Conservation (phyloP, 2,888 invertebrate species). For the Trimorus sp. region DNA sequence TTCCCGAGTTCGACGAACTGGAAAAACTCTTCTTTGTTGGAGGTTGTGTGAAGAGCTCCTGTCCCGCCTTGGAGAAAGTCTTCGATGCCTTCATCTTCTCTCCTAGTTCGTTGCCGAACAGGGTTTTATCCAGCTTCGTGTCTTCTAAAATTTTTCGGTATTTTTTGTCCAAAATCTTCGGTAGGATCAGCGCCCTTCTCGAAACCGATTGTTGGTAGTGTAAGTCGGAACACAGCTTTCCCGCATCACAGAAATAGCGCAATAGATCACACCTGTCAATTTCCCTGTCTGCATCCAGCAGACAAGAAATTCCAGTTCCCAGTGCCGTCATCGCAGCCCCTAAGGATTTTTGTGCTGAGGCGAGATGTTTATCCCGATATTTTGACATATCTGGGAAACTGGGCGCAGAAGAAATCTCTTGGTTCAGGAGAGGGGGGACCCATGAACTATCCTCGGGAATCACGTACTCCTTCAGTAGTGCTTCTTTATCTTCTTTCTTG, state of each 20-base stretch:
- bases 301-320: slow-evolving; percentile 1
- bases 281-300: neutral
- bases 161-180: slow-evolving; percentile 29
- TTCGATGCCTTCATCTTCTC: slow-evolving; percentile 35
- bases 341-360: slow-evolving; percentile 15
- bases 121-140: slow-evolving; percentile 16
- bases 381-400: slow-evolving; percentile 32
- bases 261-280: neutral
- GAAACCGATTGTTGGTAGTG: slow-evolving; percentile 26
- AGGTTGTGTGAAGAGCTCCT: slow-evolving; percentile 3
- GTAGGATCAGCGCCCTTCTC: slow-evolving; percentile 31
- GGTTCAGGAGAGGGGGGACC: slow-evolving; percentile 32
- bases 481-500: slow-evolving; percentile 22
- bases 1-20: slow-evolving; percentile 13
- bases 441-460: neutral
- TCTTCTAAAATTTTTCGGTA: slow-evolving; percentile 30
- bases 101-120: slow-evolving; percentile 35
- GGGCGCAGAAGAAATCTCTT: slow-evolving; percentile 14
- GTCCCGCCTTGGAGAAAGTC: slow-evolving; percentile 28
- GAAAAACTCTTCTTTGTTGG: neutral
- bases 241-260: slow-evolving; percentile 9
- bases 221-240: slow-evolving; percentile 26
- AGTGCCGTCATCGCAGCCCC: slow-evolving; percentile 34
- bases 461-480: neutral
- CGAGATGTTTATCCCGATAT: slow-evolving; percentile 44